Conservation (phyloP, 2,888 invertebrate genomes). For the Chironomus riparius region DNA sequence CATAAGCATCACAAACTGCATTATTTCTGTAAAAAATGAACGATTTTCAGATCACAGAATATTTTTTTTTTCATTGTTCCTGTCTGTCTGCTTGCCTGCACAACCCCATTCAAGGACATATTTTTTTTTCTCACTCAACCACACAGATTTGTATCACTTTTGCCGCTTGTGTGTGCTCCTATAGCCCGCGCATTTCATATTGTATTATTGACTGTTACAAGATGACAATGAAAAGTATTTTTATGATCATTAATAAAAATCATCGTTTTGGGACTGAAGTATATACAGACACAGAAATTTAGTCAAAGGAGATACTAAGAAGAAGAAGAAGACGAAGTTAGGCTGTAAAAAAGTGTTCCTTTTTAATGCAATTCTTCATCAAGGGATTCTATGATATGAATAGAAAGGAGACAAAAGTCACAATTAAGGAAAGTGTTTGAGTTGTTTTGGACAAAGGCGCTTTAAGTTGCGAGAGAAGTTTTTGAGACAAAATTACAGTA, state of each 20-base stretch:
- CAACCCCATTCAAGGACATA: neutral
- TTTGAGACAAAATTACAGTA: too few species aligned
- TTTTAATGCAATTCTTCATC: too few species aligned
- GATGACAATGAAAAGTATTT: neutral
- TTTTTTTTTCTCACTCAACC: neutral
- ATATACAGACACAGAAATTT: neutral
- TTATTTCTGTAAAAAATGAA: neutral
- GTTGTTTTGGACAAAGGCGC: too few species aligned
- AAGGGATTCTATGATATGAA: too few species aligned
- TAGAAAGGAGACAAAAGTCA: too few species aligned
- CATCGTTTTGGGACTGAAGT: neutral
- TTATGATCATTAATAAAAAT: neutral
- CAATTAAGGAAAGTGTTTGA: too few species aligned
- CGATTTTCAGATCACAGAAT: neutral
- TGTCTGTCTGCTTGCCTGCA: neutral
- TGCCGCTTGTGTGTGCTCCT: neutral
- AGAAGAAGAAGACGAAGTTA: too few species aligned
- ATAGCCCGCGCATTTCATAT: neutral
- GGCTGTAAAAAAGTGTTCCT: too few species aligned
- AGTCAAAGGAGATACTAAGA: neutral
- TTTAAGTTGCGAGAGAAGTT: too few species aligned
- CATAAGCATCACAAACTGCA: neutral
- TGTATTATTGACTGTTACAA: neutral
- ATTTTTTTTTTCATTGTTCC: neutral
- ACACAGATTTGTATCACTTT: neutral